Conservation (phyloP, 2,888 invertebrate genomes). For the Apodemia zela region DNA sequence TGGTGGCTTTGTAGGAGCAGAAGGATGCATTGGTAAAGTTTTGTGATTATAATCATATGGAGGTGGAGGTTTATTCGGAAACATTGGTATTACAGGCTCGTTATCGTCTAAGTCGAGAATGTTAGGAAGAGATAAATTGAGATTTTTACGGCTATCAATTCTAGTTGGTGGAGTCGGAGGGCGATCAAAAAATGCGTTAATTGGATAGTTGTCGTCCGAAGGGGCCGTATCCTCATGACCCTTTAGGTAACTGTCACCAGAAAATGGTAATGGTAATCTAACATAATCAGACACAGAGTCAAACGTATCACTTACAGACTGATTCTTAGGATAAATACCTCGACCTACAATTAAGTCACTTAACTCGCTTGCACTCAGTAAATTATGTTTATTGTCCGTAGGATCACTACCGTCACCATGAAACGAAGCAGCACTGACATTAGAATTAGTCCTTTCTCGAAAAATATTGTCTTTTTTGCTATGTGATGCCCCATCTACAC, state of each 20-base stretch:
- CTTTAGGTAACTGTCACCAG: slow-evolving; percentile 79
- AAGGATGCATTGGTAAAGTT: slow-evolving; percentile 63
- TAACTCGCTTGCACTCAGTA: slow-evolving; percentile 90
- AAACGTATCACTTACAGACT: slow-evolving; percentile 90
- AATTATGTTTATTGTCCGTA: slow-evolving; percentile 86
- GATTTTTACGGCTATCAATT: slow-evolving; percentile 81
- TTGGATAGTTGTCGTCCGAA: slow-evolving; percentile 76
- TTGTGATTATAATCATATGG: slow-evolving; percentile 84
- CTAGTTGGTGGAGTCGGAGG: slow-evolving; percentile 86
- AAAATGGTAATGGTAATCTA: slow-evolving; percentile 83
- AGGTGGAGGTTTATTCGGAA: slow-evolving; percentile 82
- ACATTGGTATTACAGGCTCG: slow-evolving; percentile 40
- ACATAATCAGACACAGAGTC: slow-evolving; percentile 96
- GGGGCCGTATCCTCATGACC: slow-evolving; percentile 82
- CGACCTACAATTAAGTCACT: slow-evolving; percentile 91
- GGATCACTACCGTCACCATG: slow-evolving; percentile 95
- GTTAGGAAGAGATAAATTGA: slow-evolving; percentile 69
- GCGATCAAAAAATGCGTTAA: slow-evolving; percentile 73
- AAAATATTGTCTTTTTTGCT: slow-evolving; percentile 74
- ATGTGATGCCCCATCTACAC: slow-evolving; percentile 68
- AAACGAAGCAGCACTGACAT: slow-evolving; percentile 89
- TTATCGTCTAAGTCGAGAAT: slow-evolving; percentile 62
- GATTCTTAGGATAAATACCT: slow-evolving; percentile 85
- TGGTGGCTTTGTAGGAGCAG: slow-evolving; percentile 76
- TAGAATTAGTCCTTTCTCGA: slow-evolving; percentile 87